Base-by-base conservation (phyloP, 2,113 vertebrate genomes). In the Columbina picui region DNA sequence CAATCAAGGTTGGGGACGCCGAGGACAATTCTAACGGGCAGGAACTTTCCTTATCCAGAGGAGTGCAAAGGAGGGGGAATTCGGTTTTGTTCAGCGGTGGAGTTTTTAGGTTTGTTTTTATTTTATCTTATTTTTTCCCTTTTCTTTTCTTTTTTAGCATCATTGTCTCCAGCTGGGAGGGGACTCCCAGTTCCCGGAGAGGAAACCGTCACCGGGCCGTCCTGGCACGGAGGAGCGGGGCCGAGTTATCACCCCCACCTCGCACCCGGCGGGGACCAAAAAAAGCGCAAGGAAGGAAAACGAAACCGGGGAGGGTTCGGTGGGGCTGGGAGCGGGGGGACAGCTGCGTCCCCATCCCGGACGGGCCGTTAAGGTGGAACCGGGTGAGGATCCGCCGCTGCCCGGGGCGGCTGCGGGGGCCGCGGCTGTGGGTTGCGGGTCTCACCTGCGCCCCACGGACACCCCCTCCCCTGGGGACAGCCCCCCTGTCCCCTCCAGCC, bases 111-210 rank as follows among this genome's bases (percentile, higher is more conserved):
- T 45, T 45, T 45, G 18, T 45, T 45, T 45, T 45, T 45, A 45
- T 45, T 45, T 45, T 45, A 45, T 45, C 43, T 45, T 19, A 45
- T 68, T 67, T 34, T 30, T 39, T 63, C 2, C 3, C 3, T 36
- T 85, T 47, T 4, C 7, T 25, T 39, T 39, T 38, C 9, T 52
- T 29, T 90, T 85, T 80, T 70, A 59, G 87, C 92, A 89, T 88
- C 59, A 93, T 97, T 97, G 97, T 97, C 90, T 95, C 93, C 95
- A 80, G 75, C 69, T 83, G 95, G 93, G 96, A 96, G 96, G 95
- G 94, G 96, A 78, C 97, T 93, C 92, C 85, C 52, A 27, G 78
- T 96, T 97, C 96, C 96, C 97, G 88, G 86, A 97, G 97, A 97
- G 97, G 98, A 97, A 98, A 93, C 92, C 76, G 73, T 75, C 90